Evolutionary conservation across 2,113 vertebrate species (phyloP), one percentile per base, ranked within the genome.

Genomic region (Etheostoma cragini): DNA sequence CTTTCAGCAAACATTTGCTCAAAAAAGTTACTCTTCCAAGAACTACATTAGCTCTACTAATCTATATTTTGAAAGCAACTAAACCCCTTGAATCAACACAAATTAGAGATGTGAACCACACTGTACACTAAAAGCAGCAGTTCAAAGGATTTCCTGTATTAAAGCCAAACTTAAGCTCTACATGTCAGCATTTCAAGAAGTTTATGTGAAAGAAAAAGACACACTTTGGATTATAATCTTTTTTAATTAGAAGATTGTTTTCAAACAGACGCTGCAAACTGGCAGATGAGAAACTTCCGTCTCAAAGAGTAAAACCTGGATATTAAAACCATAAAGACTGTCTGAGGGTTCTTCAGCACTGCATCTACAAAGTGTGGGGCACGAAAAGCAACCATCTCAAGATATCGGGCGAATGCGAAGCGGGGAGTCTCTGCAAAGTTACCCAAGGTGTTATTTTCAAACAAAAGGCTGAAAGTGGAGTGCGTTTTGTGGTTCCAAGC

Each of bases 361-460:
- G 5, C 26, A 47, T 21, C 38, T 4, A 50, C 26, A 49, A 45
- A 65, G 58, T 16, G 33, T 10, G 17, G 21, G 8, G 12, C 30
- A 45, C 16, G 3, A 35, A 26, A 19, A 30, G 22, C 6, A 68
- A 33, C 19, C 17, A 19, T 49, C 56, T 22, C 26, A 42, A 53
- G 68, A 45, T 2, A 67, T 53, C 26, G 13, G 63, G 35, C 8
- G 26, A 52, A 30, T 33, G 26, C 6, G 1, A 10, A 52, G 54
- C 26, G 70, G 52, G 22, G n/a, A 74, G 24, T 53, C 11, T 6
- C 17, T 56, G 19, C 53, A 72, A 52, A 64, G 50, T 58, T 17
- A 77, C 49, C 49, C 2, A 0, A 54, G 24, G 49, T 66, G 53
- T 71, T 61, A 14, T 78, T 82, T 72, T 46, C 8, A 63, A 47